Percentiles rank a stretch among this genome's conserved stretches.
Conservation (phyloP, 2,797 vertebrate species). For the Stomatorhinus walkeri region DNA sequence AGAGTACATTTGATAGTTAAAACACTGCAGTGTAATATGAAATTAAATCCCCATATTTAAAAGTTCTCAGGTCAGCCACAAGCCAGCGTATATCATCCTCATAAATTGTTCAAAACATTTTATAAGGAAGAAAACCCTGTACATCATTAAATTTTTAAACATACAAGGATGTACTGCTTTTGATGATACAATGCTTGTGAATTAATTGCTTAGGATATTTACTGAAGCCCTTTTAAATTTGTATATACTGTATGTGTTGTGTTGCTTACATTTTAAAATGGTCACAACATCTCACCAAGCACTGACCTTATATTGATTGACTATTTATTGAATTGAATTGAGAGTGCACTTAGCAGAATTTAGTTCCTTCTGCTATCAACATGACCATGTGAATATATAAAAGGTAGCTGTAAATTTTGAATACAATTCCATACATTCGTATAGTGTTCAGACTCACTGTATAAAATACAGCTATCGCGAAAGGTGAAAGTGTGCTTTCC, state of each 20-base stretch:
- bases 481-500: background rate
- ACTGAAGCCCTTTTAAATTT: background rate
- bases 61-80: background rate
- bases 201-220: background rate
- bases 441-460: background rate
- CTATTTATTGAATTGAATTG: constrained; percentile 29
- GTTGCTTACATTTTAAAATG: constrained; percentile 23
- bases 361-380: background rate
- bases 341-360: constrained; percentile 22
- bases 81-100: background rate
- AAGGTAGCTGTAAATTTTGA: background rate
- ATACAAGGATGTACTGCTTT: background rate
- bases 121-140: background rate
- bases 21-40: background rate
- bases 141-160: background rate
- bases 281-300: constrained; percentile 24
- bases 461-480: background rate
- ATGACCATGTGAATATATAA: background rate
- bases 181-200: background rate
- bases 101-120: background rate
- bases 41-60: background rate
- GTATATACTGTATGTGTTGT: background rate
- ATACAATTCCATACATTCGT: background rate
- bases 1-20: background rate
- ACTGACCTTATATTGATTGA: constrained; percentile 29